phyloP scores from a whole-genome alignment of 2,797 vertebrate species.

The Microctenopoma lineatum region DNA sequence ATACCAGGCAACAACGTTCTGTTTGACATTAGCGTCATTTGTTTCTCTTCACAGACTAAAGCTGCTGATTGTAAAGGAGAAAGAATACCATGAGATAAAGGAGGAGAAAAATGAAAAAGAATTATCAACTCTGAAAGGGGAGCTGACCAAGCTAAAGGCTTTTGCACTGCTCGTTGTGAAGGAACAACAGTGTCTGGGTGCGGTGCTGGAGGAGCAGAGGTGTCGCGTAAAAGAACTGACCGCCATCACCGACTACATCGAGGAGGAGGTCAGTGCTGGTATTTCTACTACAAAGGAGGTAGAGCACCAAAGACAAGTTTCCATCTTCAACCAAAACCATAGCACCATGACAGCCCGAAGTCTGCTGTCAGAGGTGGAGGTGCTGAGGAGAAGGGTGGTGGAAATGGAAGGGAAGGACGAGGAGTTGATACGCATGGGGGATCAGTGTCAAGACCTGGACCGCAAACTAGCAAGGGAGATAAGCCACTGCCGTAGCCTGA shows the following conservation, averaged over 20 bases:
- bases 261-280: constrained; percentile 78
- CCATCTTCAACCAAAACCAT: constrained; percentile 76
- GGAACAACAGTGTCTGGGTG: constrained; percentile 88
- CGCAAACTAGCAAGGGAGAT: constrained; percentile 89
- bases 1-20: constrained; percentile 23
- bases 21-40: constrained; percentile 41
- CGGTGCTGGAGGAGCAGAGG: constrained; percentile 86
- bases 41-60: constrained; percentile 85
- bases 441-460: constrained; percentile 92
- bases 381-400: constrained; percentile 89
- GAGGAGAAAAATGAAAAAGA: constrained; percentile 86
- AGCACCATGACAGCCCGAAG: constrained; percentile 85
- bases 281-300: constrained; percentile 79
- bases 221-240: constrained; percentile 85
- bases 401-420: constrained; percentile 98
- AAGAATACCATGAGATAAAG: constrained; percentile 84
- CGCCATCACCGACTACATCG: constrained; percentile 77
- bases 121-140: constrained; percentile 84
- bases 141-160: constrained; percentile 89
- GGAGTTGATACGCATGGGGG: constrained; percentile 93
- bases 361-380: constrained; percentile 91
- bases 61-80: constrained; percentile 88
- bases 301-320: constrained; percentile 79
- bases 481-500: constrained; percentile 87
- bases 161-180: constrained; percentile 91